Conservation (phyloP, 2,888 invertebrate species). For the Laspeyria flexula region DNA sequence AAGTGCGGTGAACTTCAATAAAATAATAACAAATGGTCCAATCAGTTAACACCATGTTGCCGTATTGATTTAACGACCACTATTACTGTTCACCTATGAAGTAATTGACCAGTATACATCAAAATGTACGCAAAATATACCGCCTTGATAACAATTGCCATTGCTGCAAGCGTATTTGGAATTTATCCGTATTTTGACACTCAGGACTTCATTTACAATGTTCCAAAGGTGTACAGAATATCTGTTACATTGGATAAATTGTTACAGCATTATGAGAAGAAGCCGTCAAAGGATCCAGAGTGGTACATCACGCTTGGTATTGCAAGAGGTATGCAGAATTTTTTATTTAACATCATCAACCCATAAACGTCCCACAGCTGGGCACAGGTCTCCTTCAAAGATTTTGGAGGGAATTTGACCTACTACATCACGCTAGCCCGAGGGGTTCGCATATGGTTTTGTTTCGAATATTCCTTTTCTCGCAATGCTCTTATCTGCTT, state of each 20-base stretch:
- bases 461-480: too few species aligned
- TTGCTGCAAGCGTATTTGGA: slow-evolving; percentile 41
- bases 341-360: too few species aligned
- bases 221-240: slow-evolving; percentile 80
- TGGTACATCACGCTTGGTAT: slow-evolving; percentile 75
- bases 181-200: slow-evolving; percentile 82
- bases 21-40: slow-evolving; percentile 56
- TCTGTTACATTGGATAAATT: slow-evolving; percentile 76
- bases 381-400: too few species aligned
- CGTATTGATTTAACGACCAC: slow-evolving; percentile 49
- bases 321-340: slow-evolving; percentile 66
- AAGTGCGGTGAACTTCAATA: slow-evolving; percentile 34
- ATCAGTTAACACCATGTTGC: slow-evolving; percentile 66
- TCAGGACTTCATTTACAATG: slow-evolving; percentile 81
- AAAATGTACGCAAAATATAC: slow-evolving; percentile 69
- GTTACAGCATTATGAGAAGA: slow-evolving; percentile 75
- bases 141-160: slow-evolving; percentile 52
- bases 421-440: too few species aligned
- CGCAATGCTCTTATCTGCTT: too few species aligned
- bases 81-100: slow-evolving; percentile 45
- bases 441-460: too few species aligned
- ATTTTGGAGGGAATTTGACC: too few species aligned
- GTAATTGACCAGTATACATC: slow-evolving; percentile 53
- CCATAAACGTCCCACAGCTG: too few species aligned
- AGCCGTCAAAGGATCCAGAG: slow-evolving; percentile 81